A percentile compares a stretch with the other conserved stretches of the same genome.
Evolutionary conservation across 1,140 invertebrate genomes (phyloP).

Genomic region (Forficula auricularia): DNA sequence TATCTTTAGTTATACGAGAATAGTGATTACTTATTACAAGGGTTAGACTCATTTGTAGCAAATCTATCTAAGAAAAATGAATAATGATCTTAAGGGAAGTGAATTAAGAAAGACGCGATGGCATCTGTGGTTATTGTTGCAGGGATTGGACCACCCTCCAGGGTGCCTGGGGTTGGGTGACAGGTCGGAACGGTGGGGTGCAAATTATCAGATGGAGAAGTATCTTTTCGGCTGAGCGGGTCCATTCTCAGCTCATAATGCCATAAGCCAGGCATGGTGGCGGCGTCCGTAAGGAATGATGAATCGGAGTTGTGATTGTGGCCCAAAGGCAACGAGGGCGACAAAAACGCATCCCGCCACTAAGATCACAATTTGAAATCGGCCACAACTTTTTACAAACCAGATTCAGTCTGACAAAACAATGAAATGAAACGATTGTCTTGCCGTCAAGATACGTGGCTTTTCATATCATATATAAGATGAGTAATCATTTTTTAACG

Average conservation of each 20-base stretch:
- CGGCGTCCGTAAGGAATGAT: neutral
- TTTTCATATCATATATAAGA: too few relatives aligned
- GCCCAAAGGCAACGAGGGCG: neutral
- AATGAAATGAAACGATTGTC: neutral
- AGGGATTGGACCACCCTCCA: too few relatives aligned
- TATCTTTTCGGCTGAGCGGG: slow-evolving; percentile 21
- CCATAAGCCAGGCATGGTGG: slow-evolving; percentile 2
- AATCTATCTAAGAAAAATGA: too few relatives aligned
- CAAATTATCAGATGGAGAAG: slow-evolving; percentile 22
- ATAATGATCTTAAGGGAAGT: too few relatives aligned
- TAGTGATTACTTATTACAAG: too few relatives aligned
- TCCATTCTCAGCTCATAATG: slow-evolving; percentile 18
- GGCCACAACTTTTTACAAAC: neutral
- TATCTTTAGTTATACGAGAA: too few relatives aligned
- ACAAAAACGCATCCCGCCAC: neutral
- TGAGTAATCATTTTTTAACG: neutral
- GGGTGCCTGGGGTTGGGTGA: too few relatives aligned
- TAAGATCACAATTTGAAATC: neutral
- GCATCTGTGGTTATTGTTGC: too few relatives aligned
- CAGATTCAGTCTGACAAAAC: neutral
- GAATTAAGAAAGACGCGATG: too few relatives aligned
- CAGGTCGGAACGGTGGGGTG: too few relatives aligned
- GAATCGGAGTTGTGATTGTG: neutral
- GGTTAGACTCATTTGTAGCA: too few relatives aligned
- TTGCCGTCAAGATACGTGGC: too few relatives aligned